Evolutionary conservation across 1,140 invertebrate genomes (phyloP).

Genomic region (Pteromalus puparum): DNA sequence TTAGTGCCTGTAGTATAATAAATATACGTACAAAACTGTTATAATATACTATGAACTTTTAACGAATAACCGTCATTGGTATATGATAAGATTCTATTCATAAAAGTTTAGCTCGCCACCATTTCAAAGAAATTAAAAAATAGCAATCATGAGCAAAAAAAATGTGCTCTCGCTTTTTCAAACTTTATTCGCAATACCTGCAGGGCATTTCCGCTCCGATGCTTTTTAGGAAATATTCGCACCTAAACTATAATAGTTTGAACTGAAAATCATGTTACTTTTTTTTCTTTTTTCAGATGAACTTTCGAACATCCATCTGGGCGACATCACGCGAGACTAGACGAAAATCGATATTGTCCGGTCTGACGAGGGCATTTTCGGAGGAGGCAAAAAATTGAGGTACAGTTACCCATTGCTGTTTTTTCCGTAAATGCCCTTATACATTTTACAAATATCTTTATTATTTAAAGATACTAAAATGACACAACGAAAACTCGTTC

Average conservation of each 20-base stretch:
- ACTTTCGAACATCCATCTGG: constrained; percentile 12
- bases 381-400: constrained; percentile 39
- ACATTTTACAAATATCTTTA: too few species aligned
- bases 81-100: too few species aligned
- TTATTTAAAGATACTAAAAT: too few species aligned
- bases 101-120: too few species aligned
- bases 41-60: too few species aligned
- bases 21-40: too few species aligned
- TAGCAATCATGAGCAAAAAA: too few species aligned
- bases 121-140: too few species aligned
- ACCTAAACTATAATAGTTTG: neutral
- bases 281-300: constrained; percentile 35
- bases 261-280: neutral
- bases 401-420: neutral
- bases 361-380: neutral
- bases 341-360: constrained; percentile 44
- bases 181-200: neutral
- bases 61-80: too few species aligned
- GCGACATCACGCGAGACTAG: neutral
- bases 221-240: constrained; percentile 5
- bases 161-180: neutral
- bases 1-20: too few species aligned
- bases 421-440: too few species aligned
- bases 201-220: neutral
- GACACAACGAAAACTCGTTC: too few species aligned